Evolutionary conservation across 2,797 vertebrate species (phyloP).

Genomic region (Fundulus diaphanus): DNA sequence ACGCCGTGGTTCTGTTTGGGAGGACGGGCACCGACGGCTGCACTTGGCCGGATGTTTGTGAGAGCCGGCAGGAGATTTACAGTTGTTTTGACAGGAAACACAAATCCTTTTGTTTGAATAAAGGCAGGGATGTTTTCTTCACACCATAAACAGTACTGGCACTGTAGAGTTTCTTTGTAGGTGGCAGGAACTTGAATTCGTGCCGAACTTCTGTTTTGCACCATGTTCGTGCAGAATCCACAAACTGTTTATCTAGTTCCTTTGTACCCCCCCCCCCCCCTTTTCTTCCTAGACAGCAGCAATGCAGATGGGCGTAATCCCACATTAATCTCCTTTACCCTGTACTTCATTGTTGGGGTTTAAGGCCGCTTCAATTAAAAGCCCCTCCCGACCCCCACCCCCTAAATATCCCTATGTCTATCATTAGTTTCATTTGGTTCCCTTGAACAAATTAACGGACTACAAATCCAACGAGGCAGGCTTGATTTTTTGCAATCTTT

Average conservation of each 20-base stretch:
- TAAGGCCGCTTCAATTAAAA: neutral
- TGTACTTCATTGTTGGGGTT: neutral
- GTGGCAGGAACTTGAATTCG: neutral
- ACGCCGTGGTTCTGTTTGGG: neutral
- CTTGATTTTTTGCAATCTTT: neutral
- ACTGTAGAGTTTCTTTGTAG: neutral
- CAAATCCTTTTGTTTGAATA: neutral
- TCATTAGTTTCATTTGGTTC: neutral
- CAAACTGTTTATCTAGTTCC: neutral
- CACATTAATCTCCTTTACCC: neutral
- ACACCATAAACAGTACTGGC: neutral
- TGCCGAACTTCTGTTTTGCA: neutral
- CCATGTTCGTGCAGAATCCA: neutral
- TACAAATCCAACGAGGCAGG: neutral
- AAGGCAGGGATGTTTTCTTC: neutral
- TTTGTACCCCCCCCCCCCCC: neutral
- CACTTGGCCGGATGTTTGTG: neutral
- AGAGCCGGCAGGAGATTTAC: neutral
- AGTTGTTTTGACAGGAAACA: neutral
- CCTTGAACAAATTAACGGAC: neutral
- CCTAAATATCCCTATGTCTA: neutral
- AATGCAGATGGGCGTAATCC: neutral
- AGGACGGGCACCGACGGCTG: neutral
- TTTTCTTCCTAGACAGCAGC: neutral
- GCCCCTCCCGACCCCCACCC: neutral